phyloP scores from a whole-genome alignment of 2,113 vertebrate genomes.

The Nymphicus hollandicus region DNA sequence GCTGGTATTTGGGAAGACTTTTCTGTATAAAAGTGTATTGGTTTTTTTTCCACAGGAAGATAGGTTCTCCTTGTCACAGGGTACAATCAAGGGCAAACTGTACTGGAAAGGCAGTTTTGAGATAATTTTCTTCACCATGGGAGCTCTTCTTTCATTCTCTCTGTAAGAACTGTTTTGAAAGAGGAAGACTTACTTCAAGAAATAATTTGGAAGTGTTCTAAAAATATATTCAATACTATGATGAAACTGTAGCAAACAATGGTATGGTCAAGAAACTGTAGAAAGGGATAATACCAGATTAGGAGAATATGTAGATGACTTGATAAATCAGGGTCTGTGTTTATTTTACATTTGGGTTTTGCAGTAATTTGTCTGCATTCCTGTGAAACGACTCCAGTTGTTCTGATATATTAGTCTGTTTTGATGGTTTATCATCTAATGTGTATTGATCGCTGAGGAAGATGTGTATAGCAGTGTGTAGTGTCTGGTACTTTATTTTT shows the following conservation, averaged over 20 bases:
- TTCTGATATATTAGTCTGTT: neutral
- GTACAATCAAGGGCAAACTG: neutral
- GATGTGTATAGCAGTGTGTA: neutral
- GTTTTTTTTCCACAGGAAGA: neutral
- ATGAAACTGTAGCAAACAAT: neutral
- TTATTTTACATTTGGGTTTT: neutral
- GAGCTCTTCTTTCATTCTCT: neutral
- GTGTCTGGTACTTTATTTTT: neutral
- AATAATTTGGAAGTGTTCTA: neutral
- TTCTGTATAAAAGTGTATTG: neutral
- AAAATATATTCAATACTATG: neutral
- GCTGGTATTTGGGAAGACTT: neutral
- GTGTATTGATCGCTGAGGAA: neutral
- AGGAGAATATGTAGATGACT: neutral
- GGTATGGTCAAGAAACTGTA: neutral
- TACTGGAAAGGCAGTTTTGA: neutral
- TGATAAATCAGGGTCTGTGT: neutral
- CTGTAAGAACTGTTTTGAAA: neutral
- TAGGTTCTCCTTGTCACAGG: neutral
- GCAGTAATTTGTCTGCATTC: neutral
- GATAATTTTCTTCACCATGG: neutral
- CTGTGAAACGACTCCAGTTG: neutral
- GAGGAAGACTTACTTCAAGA: neutral
- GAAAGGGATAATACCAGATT: neutral
- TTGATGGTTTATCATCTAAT: neutral